Evolutionary conservation across 2,888 invertebrate species (phyloP).

Genomic region (Xanthorhoe designata): DNA sequence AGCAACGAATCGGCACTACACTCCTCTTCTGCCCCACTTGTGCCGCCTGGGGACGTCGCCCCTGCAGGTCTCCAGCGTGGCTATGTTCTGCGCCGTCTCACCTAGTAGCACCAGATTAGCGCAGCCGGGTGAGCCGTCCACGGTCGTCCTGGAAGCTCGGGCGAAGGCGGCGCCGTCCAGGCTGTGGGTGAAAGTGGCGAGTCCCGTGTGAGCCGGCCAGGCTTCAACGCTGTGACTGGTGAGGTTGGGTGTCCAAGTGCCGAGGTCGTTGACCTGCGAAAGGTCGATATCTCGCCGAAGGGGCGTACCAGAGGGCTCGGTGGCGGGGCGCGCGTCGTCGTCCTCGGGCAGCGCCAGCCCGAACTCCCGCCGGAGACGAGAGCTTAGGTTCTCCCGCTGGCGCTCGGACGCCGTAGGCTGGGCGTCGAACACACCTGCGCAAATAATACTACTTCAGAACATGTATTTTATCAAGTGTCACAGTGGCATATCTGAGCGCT

Average conservation of each 20-base stretch:
- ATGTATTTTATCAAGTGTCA: too few species aligned
- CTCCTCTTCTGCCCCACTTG: slow-evolving; percentile 37
- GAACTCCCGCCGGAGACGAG: slow-evolving; percentile 93
- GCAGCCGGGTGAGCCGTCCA: slow-evolving; percentile 11
- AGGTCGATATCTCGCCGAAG: slow-evolving; percentile 12
- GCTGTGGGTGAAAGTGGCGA: slow-evolving; percentile 17
- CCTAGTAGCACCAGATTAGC: slow-evolving; percentile 30
- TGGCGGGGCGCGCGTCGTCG: slow-evolving; percentile 86
- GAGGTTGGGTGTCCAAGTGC: slow-evolving; percentile 15
- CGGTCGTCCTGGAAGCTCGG: slow-evolving; percentile 2
- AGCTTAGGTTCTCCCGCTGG: slow-evolving; percentile 94
- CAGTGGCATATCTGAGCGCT: too few species aligned
- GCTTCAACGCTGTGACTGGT: slow-evolving; percentile 27
- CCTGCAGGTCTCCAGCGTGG: slow-evolving; percentile 33
- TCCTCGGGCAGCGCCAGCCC: slow-evolving; percentile 90
- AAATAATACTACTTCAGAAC: slow-evolving; percentile 37
- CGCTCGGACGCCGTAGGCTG: slow-evolving; percentile 94
- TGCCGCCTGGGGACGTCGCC: slow-evolving; percentile 7
- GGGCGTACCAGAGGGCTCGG: slow-evolving; percentile 54
- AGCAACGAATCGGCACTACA: slow-evolving; percentile 24
- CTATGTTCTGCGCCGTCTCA: slow-evolving; percentile 35
- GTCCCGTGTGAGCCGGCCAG: slow-evolving; percentile 15
- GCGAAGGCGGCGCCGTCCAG: slow-evolving; percentile 23
- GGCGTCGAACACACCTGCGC: slow-evolving; percentile 90
- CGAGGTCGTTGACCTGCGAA: slow-evolving; percentile 14